Evolutionary conservation across 2,888 invertebrate species (phyloP), one percentile per base, ranked within the genome.

Genomic region (Antheraea assamensis): DNA sequence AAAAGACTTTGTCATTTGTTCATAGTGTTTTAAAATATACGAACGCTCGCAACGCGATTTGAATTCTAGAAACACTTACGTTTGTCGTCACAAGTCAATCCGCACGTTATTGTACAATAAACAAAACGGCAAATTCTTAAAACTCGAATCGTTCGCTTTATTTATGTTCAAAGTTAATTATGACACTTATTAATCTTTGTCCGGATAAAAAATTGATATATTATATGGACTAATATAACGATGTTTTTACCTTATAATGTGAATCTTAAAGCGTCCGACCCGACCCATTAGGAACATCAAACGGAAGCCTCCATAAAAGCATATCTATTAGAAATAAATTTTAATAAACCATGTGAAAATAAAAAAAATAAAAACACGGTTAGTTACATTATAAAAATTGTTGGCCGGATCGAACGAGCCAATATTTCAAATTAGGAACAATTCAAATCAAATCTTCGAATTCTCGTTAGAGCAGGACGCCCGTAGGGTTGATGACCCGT

Each of bases 391-490:
- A 83, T 84, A 90, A 90, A 89, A 86, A 87, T 83, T 85, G 84
- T 83, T 82, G 84, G 83, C 86, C 88, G 87, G 81, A 88, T 85
- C 88, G 85, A 87, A 84, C 85, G 85, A 86, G 83, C 87, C 88
- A 90, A 92, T 93, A 92, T 90, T 90, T 92, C 92, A 92, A 93
- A 93, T 93, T 93, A 92, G 90, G 92, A 94, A 94, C 93, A 94
- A 94, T 93, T 93, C 92, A 92, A 93, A 93, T 94, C 93, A 93
- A 93, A 93, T 92, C 88, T 91, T 92, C 90, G 92, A 93, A 94
- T 92, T 93, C 93, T 93, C 90, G 94, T 93, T 94, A 93, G 94
- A 93, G 92, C 90, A 90, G 93, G 92, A 93, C 91, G 92, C 89
- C 88, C 83, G 87, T 93, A 92, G 93, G 94, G 94, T 94, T 94